phyloP scores from a whole-genome alignment of 2,888 invertebrate species.

The Diarsia dahlii region DNA sequence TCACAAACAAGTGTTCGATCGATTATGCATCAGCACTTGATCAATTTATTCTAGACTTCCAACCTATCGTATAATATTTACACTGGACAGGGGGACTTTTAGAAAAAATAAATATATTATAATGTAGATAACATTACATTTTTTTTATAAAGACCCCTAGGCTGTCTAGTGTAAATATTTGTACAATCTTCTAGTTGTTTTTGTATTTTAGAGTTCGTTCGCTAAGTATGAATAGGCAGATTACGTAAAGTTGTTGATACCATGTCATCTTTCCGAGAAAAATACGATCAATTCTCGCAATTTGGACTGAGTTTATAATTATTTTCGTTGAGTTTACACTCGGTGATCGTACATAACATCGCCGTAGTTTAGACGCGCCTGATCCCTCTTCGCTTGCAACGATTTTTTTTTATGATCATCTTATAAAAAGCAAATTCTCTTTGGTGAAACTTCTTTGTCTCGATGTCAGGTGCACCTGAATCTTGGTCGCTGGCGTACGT shows the following conservation, averaged over 20 bases:
- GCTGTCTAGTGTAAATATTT: constrained; percentile 54
- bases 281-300: constrained; percentile 61
- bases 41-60: constrained; percentile 22
- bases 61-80: background rate
- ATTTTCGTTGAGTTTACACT: constrained; percentile 29
- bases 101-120: no score
- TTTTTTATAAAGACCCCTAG: constrained; percentile 27
- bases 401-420: constrained; percentile 24
- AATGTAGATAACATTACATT: no score
- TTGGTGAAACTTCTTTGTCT: constrained; percentile 66
- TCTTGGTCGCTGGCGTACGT: constrained; percentile 66
- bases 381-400: constrained; percentile 8
- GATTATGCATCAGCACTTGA: constrained; percentile 43
- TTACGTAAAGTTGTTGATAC: constrained; percentile 65
- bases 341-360: constrained; percentile 28
- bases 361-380: constrained; percentile 23
- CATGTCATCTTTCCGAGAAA: constrained; percentile 63
- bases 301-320: constrained; percentile 33
- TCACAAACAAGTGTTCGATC: constrained; percentile 38
- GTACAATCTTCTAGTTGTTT: constrained; percentile 61
- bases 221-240: constrained; percentile 62
- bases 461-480: constrained; percentile 70
- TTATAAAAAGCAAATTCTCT: constrained; percentile 49
- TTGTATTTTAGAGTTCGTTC: constrained; percentile 61
- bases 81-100: no score